Conservation (phyloP, 1,140 invertebrate species). For the Zaprionus vittiger region DNA sequence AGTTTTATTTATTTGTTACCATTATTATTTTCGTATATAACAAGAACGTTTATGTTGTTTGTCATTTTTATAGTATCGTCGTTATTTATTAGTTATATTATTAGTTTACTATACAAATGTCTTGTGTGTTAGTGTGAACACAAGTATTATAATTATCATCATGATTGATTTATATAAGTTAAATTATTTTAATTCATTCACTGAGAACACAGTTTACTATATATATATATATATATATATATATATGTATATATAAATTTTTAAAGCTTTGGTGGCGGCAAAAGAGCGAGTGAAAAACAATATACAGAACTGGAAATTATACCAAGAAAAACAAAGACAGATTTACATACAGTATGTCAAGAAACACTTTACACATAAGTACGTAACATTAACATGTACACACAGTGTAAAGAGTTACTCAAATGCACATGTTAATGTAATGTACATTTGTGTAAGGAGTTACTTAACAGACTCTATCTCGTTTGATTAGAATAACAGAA, state of each 20-base stretch:
- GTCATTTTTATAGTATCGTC: constrained; percentile 21
- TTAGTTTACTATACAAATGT: constrained; percentile 80
- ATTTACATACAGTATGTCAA: neutral
- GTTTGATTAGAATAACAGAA: neutral
- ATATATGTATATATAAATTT: constrained; percentile 67
- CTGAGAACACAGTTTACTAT: constrained; percentile 78
- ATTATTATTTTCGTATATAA: constrained; percentile 65
- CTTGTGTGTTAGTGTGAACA: constrained; percentile 33
- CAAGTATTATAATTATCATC: constrained; percentile 33
- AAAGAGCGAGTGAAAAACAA: constrained; percentile 48
- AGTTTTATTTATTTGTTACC: constrained; percentile 41
- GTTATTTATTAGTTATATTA: constrained; percentile 39
- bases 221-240: constrained; percentile 58
- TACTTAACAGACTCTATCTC: neutral
- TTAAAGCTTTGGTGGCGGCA: constrained; percentile 81
- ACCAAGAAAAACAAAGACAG: constrained; percentile 22
- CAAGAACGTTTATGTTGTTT: constrained; percentile 58
- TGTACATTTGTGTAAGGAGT: no score
- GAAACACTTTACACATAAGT: no score
- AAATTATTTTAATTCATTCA: constrained; percentile 44
- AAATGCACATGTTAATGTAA: no score
- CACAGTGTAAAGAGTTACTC: no score
- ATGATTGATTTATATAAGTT: constrained; percentile 58
- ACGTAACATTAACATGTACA: no score
- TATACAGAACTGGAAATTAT: constrained; percentile 21